Evolutionary conservation across 2,113 vertebrate genomes (phyloP).

Genomic region (Laterallus jamaicensis): DNA sequence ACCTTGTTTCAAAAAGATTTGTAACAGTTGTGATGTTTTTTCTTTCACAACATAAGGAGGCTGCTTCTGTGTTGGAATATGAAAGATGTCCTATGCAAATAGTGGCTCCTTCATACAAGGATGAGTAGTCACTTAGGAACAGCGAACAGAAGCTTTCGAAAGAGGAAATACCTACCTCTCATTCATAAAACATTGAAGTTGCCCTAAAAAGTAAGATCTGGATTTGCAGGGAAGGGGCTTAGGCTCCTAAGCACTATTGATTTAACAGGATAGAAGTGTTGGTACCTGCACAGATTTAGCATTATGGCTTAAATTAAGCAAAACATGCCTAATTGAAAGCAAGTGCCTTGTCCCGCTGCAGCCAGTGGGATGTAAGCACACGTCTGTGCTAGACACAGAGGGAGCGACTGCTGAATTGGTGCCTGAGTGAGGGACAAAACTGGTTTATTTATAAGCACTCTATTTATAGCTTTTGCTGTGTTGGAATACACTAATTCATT

Average conservation of each 20-base stretch:
- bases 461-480: slow-evolving; percentile 66
- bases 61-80: slow-evolving; percentile 14
- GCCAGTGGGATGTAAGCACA: neutral
- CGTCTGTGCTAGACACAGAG: neutral
- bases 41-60: neutral
- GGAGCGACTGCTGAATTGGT: slow-evolving; percentile 41
- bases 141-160: accelerated
- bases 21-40: slow-evolving; percentile 42
- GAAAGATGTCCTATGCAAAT: slow-evolving; percentile 27
- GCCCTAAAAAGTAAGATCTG: neutral
- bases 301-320: slow-evolving; percentile 19
- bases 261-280: neutral
- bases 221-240: neutral
- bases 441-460: slow-evolving; percentile 65
- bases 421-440: slow-evolving; percentile 47
- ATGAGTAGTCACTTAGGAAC: neutral
- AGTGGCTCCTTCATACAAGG: neutral
- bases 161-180: neutral
- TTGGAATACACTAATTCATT: slow-evolving; percentile 67
- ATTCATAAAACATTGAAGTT: slow-evolving; percentile 18
- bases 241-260: neutral
- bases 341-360: neutral
- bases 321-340: neutral
- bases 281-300: neutral
- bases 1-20: slow-evolving; percentile 9